A percentile compares a stretch with the other conserved stretches of the same genome.
These are phyloP conservation scores for Magallana gigas DNA, from an alignment of 1,140 invertebrate genomes.

Conservation along the genomic window DNA sequence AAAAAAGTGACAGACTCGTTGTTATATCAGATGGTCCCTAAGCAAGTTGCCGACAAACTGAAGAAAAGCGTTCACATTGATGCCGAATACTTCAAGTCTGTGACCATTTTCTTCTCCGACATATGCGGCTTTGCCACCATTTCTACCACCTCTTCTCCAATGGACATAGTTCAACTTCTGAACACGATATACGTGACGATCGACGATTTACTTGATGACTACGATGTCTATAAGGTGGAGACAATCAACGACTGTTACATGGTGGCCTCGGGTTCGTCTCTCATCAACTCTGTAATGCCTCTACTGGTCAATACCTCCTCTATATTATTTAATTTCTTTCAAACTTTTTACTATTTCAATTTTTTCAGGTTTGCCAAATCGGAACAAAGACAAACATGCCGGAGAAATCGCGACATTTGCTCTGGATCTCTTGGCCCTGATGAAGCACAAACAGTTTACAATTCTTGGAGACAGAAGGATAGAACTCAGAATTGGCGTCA, in stretches of 20 bases:
- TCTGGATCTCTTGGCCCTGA: slow-evolving; percentile 60
- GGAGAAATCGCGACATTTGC: slow-evolving; percentile 66
- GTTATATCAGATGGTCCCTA: slow-evolving; percentile 82
- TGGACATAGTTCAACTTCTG: slow-evolving; percentile 84
- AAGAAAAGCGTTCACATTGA: slow-evolving; percentile 77
- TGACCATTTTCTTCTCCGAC: slow-evolving; percentile 85
- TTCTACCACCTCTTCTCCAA: slow-evolving; percentile 90
- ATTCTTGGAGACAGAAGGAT: slow-evolving; percentile 81
- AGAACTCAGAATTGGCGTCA: slow-evolving; percentile 67
- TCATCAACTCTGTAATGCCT: neutral
- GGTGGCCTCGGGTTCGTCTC: slow-evolving; percentile 72
- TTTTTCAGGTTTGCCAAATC: slow-evolving; percentile 86
- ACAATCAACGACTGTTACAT: slow-evolving; percentile 78
- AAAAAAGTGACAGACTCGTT: slow-evolving; percentile 73
- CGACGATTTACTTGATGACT: slow-evolving; percentile 71
- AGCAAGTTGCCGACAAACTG: slow-evolving; percentile 78
- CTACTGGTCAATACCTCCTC: too few relatives aligned
- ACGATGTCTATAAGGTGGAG: slow-evolving; percentile 78
- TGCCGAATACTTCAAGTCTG: slow-evolving; percentile 78
- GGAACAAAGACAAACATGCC: slow-evolving; percentile 87
- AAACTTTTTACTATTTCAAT: neutral
- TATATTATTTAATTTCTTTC: too few relatives aligned
- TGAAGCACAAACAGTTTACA: slow-evolving; percentile 83
- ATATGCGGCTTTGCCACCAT: slow-evolving; percentile 89
- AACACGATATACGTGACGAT: slow-evolving; percentile 73